These are phyloP conservation scores for Amblyjoppa proteus DNA, from an alignment of 2,888 invertebrate genomes.

Conservation along the genomic window DNA sequence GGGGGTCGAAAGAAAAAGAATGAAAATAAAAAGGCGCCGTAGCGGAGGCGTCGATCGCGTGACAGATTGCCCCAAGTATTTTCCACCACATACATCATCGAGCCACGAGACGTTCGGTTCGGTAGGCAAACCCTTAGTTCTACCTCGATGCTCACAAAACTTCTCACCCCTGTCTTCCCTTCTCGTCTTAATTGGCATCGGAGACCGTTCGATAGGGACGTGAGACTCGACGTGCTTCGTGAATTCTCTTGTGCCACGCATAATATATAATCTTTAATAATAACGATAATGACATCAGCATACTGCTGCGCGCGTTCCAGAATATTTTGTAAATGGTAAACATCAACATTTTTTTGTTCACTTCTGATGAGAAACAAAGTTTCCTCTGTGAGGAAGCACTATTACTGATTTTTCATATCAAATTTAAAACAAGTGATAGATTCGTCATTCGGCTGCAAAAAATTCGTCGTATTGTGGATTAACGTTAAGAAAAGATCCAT, in stretches of 20 bases:
- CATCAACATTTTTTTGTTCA: not conserved
- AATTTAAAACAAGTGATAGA: not conserved
- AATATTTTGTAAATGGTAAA: not conserved
- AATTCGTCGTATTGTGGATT: not conserved
- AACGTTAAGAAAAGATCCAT: slow-evolving; percentile 59
- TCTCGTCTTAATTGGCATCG: slow-evolving; percentile 81
- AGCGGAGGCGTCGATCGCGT: slow-evolving; percentile 82
- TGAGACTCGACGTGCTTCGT: slow-evolving; percentile 15
- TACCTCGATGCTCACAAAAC: slow-evolving; percentile 80
- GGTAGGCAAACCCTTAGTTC: slow-evolving; percentile 79
- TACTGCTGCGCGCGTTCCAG: no score
- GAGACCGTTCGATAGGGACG: slow-evolving; percentile 58
- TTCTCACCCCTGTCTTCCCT: slow-evolving; percentile 69
- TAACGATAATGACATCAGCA: not conserved
- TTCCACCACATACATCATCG: slow-evolving; percentile 85
- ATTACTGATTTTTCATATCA: not conserved
- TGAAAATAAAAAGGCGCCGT: slow-evolving; percentile 70
- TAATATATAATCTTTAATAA: not conserved
- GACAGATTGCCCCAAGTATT: slow-evolving; percentile 84
- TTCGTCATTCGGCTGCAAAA: not conserved
- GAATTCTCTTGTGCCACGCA: slow-evolving; percentile 12
- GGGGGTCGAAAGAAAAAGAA: slow-evolving; percentile 51
- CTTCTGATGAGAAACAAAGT: not conserved
- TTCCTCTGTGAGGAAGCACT: no score
- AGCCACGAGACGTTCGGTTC: slow-evolving; percentile 64